A percentile compares a stretch with the other conserved stretches of the same genome.
Evolutionary conservation across 2,888 invertebrate species (phyloP).

Genomic region (Lochmaea capreae): DNA sequence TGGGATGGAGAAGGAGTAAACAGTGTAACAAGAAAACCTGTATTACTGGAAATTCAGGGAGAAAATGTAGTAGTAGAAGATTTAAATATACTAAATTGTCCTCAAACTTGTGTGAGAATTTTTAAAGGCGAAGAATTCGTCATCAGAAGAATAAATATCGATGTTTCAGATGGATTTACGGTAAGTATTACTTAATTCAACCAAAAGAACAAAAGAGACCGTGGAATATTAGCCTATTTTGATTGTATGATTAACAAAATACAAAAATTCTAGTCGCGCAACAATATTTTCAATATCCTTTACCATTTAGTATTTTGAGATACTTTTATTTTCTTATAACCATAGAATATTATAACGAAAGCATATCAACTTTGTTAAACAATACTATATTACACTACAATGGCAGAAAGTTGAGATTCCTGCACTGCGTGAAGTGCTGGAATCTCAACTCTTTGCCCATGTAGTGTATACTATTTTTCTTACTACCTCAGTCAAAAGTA

Average conservation of each 20-base stretch:
- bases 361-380: too few species aligned
- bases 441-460: too few species aligned
- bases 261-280: neutral
- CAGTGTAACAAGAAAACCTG: constrained; percentile 15
- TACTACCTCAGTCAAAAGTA: too few species aligned
- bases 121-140: neutral
- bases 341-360: too few species aligned
- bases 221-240: neutral
- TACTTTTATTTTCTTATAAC: too few species aligned
- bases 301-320: too few species aligned
- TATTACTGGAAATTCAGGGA: constrained; percentile 13
- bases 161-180: constrained; percentile 11
- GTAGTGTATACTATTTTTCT: too few species aligned
- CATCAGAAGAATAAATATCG: constrained; percentile 6
- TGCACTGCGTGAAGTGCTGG: too few species aligned
- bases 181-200: constrained; percentile 3
- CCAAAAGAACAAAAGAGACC: neutral
- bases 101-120: constrained; percentile 19
- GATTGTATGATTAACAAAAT: neutral
- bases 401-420: too few species aligned
- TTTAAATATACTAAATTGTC: constrained; percentile 13
- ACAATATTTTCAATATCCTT: too few species aligned
- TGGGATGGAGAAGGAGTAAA: constrained; percentile 22
- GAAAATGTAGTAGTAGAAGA: neutral
- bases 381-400: too few species aligned